Evolutionary conservation across 2,888 invertebrate genomes (phyloP).

Genomic region (Epicampocera succincta): DNA sequence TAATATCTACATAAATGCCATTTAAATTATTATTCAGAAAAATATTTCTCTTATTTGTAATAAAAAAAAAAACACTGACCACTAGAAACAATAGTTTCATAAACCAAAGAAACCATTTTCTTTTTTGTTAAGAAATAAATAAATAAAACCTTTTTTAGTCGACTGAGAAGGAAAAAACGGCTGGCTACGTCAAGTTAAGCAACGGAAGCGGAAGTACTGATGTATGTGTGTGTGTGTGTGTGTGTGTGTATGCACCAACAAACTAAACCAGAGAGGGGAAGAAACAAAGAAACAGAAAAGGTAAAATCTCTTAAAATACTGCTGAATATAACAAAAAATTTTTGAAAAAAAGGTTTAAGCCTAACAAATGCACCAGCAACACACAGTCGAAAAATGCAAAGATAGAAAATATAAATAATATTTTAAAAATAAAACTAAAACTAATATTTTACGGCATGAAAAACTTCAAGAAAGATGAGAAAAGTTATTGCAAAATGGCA

Average conservation of each 20-base stretch:
- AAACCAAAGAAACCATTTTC: slow-evolving; percentile 6
- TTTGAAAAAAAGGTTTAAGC: slow-evolving; percentile 49
- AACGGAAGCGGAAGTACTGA: slow-evolving; percentile 67
- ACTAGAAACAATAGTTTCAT: slow-evolving; percentile 29
- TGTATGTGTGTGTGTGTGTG: neutral
- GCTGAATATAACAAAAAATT: slow-evolving; percentile 2
- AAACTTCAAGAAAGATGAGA: too few species aligned
- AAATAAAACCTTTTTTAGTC: neutral
- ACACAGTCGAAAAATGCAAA: slow-evolving; percentile 30
- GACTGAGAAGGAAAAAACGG: neutral
- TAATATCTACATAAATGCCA: slow-evolving; percentile 1
- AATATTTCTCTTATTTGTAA: slow-evolving; percentile 4
- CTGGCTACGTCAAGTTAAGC: slow-evolving; percentile 55
- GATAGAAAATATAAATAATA: neutral
- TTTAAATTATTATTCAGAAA: slow-evolving; percentile 12
- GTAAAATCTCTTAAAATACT: slow-evolving; percentile 8
- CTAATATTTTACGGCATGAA: neutral
- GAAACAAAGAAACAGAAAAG: neutral
- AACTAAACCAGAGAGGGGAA: neutral
- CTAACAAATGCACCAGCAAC: slow-evolving; percentile 23
- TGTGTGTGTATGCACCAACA: slow-evolving; percentile 7
- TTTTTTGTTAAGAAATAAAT: slow-evolving; percentile 10
- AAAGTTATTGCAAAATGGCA: too few species aligned
- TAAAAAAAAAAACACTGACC: slow-evolving; percentile 25
- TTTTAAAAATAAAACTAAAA: slow-evolving; percentile 3